Evolutionary conservation across 2,113 vertebrate genomes (phyloP).

Genomic region (Ceyx melanurus): DNA sequence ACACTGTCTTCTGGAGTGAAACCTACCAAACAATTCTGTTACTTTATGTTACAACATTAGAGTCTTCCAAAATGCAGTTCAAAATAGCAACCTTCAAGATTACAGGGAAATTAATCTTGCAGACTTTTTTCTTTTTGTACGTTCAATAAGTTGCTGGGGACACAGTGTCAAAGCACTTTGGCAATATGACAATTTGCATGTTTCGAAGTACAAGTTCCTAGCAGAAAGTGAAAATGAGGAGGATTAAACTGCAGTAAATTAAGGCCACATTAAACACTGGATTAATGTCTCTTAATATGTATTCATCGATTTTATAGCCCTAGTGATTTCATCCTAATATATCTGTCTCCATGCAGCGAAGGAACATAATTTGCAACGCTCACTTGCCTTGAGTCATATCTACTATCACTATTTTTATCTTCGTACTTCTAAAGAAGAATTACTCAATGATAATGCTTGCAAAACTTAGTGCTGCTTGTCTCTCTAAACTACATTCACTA

Average conservation of each 20-base stretch:
- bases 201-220: neutral
- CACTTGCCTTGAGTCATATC: neutral
- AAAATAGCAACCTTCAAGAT: neutral
- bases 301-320: neutral
- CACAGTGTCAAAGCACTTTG: neutral
- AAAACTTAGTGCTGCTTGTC: neutral
- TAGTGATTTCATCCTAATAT: neutral
- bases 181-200: neutral
- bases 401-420: neutral
- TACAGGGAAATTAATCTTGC: neutral
- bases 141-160: constrained; percentile 16
- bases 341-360: neutral
- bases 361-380: neutral
- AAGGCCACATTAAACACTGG: neutral
- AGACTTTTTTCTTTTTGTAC: neutral
- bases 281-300: constrained; percentile 21
- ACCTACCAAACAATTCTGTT: neutral
- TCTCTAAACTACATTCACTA: neutral
- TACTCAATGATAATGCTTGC: neutral
- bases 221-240: constrained; percentile 18
- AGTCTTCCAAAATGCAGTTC: constrained; percentile 15
- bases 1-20: neutral
- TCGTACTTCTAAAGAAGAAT: neutral
- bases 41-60: neutral
- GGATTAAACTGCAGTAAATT: constrained; percentile 34